phyloP scores from a whole-genome alignment of 2,797 vertebrate genomes.

The Dermochelys coriacea region DNA sequence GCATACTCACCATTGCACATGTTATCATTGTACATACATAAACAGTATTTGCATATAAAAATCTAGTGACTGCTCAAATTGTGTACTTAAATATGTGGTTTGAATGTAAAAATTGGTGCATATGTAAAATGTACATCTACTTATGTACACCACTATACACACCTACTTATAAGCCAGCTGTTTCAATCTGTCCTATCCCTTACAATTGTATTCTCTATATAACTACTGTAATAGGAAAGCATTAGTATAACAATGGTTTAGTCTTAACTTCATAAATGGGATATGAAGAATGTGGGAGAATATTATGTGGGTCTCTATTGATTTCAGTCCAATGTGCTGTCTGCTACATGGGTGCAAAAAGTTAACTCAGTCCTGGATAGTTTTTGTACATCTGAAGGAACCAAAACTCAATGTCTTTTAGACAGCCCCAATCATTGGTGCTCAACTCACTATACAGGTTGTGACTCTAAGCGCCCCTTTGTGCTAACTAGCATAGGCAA shows the following conservation, averaged over 20 bases:
- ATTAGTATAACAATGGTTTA: background rate
- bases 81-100: background rate
- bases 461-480: background rate
- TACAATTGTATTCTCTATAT: background rate
- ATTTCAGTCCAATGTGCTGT: background rate
- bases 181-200: background rate
- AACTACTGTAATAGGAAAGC: background rate
- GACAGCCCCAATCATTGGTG: background rate
- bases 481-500: background rate
- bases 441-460: background rate
- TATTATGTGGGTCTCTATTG: background rate
- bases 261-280: background rate
- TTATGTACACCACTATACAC: background rate
- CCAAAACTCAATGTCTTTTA: background rate
- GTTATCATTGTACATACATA: background rate
- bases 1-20: rapidly evolving
- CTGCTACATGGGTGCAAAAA: background rate
- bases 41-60: background rate
- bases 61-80: background rate
- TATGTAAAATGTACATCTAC: background rate
- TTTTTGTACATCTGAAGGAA: background rate
- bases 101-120: background rate
- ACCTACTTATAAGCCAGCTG: background rate
- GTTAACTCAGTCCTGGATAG: background rate
- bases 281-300: background rate